Evolutionary conservation across 2,888 invertebrate genomes (phyloP), one percentile per base, ranked within the genome.

Genomic region (Ophion slaviceki): DNA sequence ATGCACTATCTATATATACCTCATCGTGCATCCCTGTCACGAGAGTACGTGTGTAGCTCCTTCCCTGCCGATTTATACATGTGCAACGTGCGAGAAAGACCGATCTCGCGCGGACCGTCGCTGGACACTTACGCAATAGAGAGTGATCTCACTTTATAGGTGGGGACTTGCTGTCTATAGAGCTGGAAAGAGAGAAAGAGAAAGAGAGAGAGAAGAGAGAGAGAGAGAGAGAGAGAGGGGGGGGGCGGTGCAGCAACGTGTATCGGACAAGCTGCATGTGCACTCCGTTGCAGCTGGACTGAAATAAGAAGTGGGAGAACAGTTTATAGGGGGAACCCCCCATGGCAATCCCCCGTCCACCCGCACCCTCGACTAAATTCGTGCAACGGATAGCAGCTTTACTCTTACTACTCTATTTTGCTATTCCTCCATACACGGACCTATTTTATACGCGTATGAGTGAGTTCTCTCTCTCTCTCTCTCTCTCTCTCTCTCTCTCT

Each of bases 121-220:
- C 90, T 90, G 92, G 92, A 90, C 91, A 90, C 90, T 93, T 93
- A 92, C 92, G 93, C 92, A 93, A 93, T 91, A 89, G 88, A 86
- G 82, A 92, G 83, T 92, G 93, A 93, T 93, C 92, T 93, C 93
- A 93, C 91, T 89, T 91, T 89, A 92, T 93, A 92, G 93, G 93
- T 92, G 90, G 91, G 90, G 90, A 91, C 89, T 85, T 84, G 83
- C 75, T 86, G 74, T 75, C 47, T 61, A 75, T 72, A 77, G 32
- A 66, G 53, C 53, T 53, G 17, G n/a, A n/a, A 20, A 14, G 53
- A 24, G 80, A 83, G 62, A 78, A 57, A 47, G 75, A 24, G 76
- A 80, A 53, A 53, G 53, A 17, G 53, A 17, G 53, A 40, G 40
- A 6, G 62, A 75, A 72, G 80, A 82, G 78, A 67, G 82, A 64